Percentiles rank a stretch among this genome's conserved stretches.
Evolutionary conservation across 2,888 invertebrate genomes (phyloP).

Genomic region (Agrotis segetum): DNA sequence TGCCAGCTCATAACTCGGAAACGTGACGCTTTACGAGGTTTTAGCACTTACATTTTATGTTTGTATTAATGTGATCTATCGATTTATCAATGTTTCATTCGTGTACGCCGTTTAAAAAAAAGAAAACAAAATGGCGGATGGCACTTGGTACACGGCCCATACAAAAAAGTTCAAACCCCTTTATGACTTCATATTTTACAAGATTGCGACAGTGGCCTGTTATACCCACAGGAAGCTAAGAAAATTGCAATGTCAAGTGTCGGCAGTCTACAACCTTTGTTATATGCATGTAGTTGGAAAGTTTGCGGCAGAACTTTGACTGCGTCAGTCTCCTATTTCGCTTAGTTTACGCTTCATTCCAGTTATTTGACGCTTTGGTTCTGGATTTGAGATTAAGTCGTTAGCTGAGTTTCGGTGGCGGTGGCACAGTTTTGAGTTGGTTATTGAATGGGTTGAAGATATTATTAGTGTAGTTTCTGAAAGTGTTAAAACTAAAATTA

Average conservation of each 20-base stretch:
- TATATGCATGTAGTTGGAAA: slow-evolving; percentile 62
- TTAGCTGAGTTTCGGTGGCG: not conserved
- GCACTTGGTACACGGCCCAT: too few relatives aligned
- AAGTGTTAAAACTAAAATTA: not conserved
- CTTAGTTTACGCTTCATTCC: slow-evolving; percentile 67
- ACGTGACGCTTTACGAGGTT: too few relatives aligned
- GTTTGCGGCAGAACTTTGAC: slow-evolving; percentile 65
- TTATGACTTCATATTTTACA: too few relatives aligned
- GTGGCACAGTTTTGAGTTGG: slow-evolving; percentile 19
- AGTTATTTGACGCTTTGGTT: slow-evolving; percentile 55
- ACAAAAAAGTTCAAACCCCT: too few relatives aligned
- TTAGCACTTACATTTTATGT: too few relatives aligned
- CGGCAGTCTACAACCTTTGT: slow-evolving; percentile 63
- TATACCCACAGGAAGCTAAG: slow-evolving; percentile 56
- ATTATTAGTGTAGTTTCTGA: not conserved
- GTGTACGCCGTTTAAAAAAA: too few relatives aligned
- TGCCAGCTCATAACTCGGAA: too few relatives aligned
- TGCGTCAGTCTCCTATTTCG: slow-evolving; percentile 58
- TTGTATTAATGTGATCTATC: too few relatives aligned
- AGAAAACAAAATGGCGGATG: too few relatives aligned
- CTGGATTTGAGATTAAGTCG: slow-evolving; percentile 34
- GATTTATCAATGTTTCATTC: too few relatives aligned
- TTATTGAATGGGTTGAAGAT: not conserved
- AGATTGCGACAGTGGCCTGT: too few relatives aligned
- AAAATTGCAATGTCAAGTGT: slow-evolving; percentile 77